Evolutionary conservation across 2,113 vertebrate genomes (phyloP), one percentile per base, ranked within the genome.

Genomic region (Excalfactoria chinensis): DNA sequence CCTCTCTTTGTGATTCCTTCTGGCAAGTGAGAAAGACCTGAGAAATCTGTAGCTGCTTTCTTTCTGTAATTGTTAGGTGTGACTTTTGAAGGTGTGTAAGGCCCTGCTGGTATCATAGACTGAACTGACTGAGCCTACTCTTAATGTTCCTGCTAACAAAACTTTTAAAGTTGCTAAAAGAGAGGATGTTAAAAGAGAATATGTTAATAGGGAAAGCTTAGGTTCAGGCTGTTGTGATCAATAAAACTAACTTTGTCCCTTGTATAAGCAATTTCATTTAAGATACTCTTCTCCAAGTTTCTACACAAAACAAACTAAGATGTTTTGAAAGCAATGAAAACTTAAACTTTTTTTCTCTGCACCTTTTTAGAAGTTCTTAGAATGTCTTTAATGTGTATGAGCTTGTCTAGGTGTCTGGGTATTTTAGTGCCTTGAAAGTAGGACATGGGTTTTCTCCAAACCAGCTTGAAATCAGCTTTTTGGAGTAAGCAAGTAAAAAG

Each of bases 1-100:
- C 9, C 53, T 2, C 4, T 11, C 26, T 21, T 7, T 1, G 1
- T 12, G 0, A 28, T 48, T 82, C 74, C n/a, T 40, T 85, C 62
- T 55, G 58, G 41, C 10, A 0, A 0, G 41, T 68, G 9, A 78
- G 37, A 28, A 85, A 19, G 51, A 71, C 37, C 5, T 4, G 10
- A 2, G 19, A 9, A 55, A 20, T 18, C 85, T 68, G 13, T 18
- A 59, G 40, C 23, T 55, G 6, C 56, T 80, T 82, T 35, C 16
- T 49, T 67, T 23, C 51, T 74, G 1, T 26, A 7, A 43, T 4
- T 20, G 44, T 46, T 80, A 66, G 89, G 68, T 56, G 30, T 44
- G 37, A 8, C 9, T 23, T 68, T 84, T 82, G 51, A 53, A 77
- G 30, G 4, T 15, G 6, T 4, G 5, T 59, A 9, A 49, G 41